These are phyloP conservation scores for Muschampia plurimacula DNA, from an alignment of 2,888 invertebrate genomes.

Conservation along the genomic window DNA sequence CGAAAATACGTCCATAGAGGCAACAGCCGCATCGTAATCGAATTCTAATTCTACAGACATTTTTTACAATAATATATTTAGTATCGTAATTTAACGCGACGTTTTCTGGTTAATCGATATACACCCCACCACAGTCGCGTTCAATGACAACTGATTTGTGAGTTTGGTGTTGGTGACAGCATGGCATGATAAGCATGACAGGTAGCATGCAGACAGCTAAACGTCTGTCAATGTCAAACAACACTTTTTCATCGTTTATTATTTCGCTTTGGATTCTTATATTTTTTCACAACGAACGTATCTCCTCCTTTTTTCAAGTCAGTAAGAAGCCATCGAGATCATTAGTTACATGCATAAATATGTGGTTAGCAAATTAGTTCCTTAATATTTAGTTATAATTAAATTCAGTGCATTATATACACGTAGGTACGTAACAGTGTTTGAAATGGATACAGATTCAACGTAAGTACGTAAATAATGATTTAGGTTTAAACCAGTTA, in stretches of 20 bases:
- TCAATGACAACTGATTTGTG: conserved; percentile 64
- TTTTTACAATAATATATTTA: conserved; percentile 49
- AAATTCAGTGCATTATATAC: not conserved
- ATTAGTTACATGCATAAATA: too few relatives aligned
- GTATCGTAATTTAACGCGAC: conserved; percentile 60
- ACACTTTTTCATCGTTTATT: too few relatives aligned
- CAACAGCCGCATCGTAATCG: conserved; percentile 72
- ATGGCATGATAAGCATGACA: not conserved
- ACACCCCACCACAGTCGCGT: conserved; percentile 52
- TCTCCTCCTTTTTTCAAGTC: too few relatives aligned
- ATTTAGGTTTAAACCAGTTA: too few relatives aligned
- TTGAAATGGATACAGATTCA: too few relatives aligned
- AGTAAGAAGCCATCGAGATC: too few relatives aligned
- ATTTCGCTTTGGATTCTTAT: too few relatives aligned
- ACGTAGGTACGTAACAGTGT: too few relatives aligned
- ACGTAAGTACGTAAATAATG: too few relatives aligned
- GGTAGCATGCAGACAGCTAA: too few relatives aligned
- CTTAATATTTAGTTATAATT: not conserved
- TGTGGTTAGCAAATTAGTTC: not conserved
- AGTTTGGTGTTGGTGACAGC: not conserved
- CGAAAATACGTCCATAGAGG: conserved; percentile 79
- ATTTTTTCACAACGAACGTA: too few relatives aligned
- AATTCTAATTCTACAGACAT: conserved; percentile 77
- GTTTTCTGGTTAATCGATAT: conserved; percentile 48
- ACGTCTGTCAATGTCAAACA: too few relatives aligned